These are phyloP conservation scores for Panorpa germanica DNA, from an alignment of 2,888 invertebrate genomes.

Conservation along the genomic window DNA sequence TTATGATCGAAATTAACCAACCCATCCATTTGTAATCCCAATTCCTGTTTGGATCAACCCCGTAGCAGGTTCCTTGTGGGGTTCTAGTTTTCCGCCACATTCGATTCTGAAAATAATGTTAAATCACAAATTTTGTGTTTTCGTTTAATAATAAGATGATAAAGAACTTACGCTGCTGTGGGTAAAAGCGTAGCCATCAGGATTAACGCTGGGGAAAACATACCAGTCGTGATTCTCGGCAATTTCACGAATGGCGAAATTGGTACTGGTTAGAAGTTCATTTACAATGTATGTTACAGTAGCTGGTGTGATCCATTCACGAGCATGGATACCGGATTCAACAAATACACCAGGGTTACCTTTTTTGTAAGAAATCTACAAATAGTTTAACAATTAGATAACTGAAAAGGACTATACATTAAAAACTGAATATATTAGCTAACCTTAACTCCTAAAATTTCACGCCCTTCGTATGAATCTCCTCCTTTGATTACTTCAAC, in stretches of 20 bases:
- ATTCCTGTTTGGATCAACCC: conserved; percentile 62
- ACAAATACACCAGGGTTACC: conserved; percentile 21
- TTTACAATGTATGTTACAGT: conserved; percentile 29
- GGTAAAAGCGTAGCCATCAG: conserved; percentile 31
- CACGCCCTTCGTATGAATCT: conserved; percentile 25
- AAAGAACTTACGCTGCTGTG: conserved; percentile 24
- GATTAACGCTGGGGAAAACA: conserved; percentile 30
- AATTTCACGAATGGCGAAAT: conserved; percentile 20
- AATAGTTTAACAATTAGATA: background rate
- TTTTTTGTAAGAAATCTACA: conserved; percentile 16
- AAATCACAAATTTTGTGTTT: no score
- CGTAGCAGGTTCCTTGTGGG: conserved; percentile 29
- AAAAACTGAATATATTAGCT: no score
- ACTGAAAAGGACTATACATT: no score
- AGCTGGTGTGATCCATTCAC: conserved; percentile 33
- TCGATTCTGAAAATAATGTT: conserved; percentile 33
- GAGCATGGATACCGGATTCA: conserved; percentile 19
- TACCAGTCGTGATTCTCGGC: conserved; percentile 34
- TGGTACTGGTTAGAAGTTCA: conserved; percentile 24
- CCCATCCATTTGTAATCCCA: conserved; percentile 50
- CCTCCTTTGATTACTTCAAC: conserved; percentile 26
- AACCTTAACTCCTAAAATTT: conserved; percentile 21
- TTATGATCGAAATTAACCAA: conserved; percentile 17
- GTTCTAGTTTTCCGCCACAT: conserved; percentile 51
- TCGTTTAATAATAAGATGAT: no score